These are phyloP conservation scores for Harpegnathos saltator DNA, from an alignment of 1,140 invertebrate genomes.

Conservation along the genomic window DNA sequence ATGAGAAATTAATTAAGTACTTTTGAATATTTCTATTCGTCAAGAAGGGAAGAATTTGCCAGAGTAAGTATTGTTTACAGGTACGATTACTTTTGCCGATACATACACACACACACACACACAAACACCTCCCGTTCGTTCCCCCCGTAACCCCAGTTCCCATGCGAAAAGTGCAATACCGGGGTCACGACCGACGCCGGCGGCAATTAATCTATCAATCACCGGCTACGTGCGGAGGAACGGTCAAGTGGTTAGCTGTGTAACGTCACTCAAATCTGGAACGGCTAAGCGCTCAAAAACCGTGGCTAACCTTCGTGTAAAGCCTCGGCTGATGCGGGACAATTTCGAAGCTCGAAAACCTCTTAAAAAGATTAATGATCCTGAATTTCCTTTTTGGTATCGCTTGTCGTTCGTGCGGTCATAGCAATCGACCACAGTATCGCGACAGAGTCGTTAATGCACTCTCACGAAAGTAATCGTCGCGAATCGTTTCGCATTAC, in stretches of 20 bases:
- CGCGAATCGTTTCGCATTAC: neutral
- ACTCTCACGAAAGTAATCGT: conserved; percentile 40
- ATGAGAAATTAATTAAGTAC: too few relatives aligned
- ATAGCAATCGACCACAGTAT: conserved; percentile 37
- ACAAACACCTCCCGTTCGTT: conserved; percentile 7
- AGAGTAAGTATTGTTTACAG: too few relatives aligned
- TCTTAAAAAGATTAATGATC: conserved; percentile 82
- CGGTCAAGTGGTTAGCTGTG: conserved; percentile 86
- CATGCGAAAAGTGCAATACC: conserved; percentile 54
- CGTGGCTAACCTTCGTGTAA: conserved; percentile 83
- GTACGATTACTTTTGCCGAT: conserved; percentile 13
- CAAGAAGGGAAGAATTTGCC: too few relatives aligned
- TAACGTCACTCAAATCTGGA: conserved; percentile 84
- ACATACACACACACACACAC: conserved; percentile 8
- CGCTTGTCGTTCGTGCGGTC: conserved; percentile 35
- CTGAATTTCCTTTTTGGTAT: conserved; percentile 63
- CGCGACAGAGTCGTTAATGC: conserved; percentile 41
- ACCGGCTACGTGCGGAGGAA: conserved; percentile 76
- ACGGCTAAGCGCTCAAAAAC: conserved; percentile 81
- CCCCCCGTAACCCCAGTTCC: neutral
- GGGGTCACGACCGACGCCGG: conserved; percentile 67
- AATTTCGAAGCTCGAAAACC: conserved; percentile 75
- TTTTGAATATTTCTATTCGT: neutral
- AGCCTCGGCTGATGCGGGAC: conserved; percentile 73
- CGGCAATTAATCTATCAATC: conserved; percentile 85